Evolutionary conservation across 2,113 vertebrate species (phyloP).

Genomic region (Cryptotis parvus): DNA sequence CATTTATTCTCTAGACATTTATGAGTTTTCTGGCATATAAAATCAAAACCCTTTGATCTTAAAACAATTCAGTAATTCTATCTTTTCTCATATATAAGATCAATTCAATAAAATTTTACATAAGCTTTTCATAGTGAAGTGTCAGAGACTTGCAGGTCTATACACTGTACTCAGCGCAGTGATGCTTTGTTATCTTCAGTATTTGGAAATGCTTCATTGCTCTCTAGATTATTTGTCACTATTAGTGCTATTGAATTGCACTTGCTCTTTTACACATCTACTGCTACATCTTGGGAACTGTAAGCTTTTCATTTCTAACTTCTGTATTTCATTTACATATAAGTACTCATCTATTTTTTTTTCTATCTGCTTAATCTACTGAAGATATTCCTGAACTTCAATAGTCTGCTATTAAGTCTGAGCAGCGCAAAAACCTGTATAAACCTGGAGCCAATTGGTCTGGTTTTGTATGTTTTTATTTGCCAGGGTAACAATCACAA

Average conservation of each 20-base stretch:
- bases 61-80: slow-evolving; percentile 40
- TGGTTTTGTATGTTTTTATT: slow-evolving; percentile 9
- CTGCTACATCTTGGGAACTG: background rate
- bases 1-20: slow-evolving; percentile 65
- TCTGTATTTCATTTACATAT: background rate
- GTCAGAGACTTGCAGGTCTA: background rate
- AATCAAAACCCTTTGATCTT: slow-evolving; percentile 1
- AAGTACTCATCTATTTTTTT: too few relatives aligned
- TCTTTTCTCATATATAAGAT: background rate
- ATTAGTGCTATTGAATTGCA: background rate
- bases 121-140: background rate
- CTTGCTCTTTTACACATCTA: background rate
- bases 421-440: background rate
- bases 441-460: background rate
- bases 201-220: background rate
- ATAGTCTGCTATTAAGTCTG: slow-evolving; percentile 7
- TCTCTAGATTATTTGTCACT: background rate
- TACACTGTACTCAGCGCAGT: background rate
- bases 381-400: slow-evolving; percentile 1
- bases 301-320: background rate
- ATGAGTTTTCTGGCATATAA: slow-evolving; percentile 9
- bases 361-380: background rate
- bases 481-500: slow-evolving; percentile 23
- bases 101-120: background rate
- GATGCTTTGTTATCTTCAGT: background rate